Evolutionary conservation across 1,140 invertebrate genomes (phyloP), one percentile per base, ranked within the genome.

Genomic region (Asobara japonica): DNA sequence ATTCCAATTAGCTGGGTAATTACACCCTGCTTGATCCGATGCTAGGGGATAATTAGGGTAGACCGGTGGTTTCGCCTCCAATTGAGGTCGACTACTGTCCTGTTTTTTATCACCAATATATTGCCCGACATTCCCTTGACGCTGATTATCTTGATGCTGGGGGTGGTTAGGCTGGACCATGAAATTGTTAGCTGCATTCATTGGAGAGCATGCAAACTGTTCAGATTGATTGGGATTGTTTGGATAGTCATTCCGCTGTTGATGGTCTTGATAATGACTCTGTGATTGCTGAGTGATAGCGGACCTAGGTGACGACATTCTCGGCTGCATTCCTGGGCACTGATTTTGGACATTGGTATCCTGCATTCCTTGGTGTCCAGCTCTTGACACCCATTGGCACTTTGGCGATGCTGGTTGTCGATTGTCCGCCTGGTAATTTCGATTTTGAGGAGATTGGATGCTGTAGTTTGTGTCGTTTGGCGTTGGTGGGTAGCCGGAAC

Each of bases 371-470:
- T 51, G 61, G 1, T 77, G 72, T 22, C 71, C 61, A 3, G 64
- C 51, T 66, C 80, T 74, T 20, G 75, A 51, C 11, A 76, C 72
- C 79, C 60, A 75, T 75, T 33, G 82, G 82, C 5, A 84, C 79
- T 25, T 78, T 1, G 84, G 82, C 25, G 84, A 85, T 3, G 74
- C 78, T 8, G 76, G 71, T 30, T 82, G 82, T 33, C 83, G 77
- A 31, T 65, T 80, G 0, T 86, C 80, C 5, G 76, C 77, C 31
- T 81, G 79, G 61, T 84, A 84, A 30, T 76, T 80, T 68, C 78
- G 79, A 0, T 75, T 71, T 10, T 78, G 77, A 0, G 80, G 77
- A 0, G 83, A 78, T 5, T 80, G 75, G 22, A 82, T 64, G 77
- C 76, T 78, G 64, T 84, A 84, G 78, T 67, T 77, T 41, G 78